A percentile compares a stretch with the other conserved stretches of the same genome.
Conservation (phyloP, 2,888 invertebrate genomes). For the Oligia strigilis region DNA sequence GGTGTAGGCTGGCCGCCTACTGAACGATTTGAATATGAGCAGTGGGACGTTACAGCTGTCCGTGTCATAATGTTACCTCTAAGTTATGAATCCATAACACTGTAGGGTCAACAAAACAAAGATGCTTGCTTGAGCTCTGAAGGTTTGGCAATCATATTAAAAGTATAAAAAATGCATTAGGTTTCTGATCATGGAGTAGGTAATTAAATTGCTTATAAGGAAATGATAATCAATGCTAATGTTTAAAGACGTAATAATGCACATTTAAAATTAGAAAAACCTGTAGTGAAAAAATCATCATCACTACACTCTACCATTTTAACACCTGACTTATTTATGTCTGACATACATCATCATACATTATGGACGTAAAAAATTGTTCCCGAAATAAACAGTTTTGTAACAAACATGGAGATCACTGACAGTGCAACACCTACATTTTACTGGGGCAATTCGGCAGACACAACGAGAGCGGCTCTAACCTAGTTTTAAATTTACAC, state of each 20-base stretch:
- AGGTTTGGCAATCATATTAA: neutral
- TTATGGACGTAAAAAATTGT: conserved; percentile 49
- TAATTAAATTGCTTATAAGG: neutral
- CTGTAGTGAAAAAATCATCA: neutral
- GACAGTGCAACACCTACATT: conserved; percentile 60
- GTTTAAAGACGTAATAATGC: neutral
- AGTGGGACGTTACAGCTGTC: conserved; percentile 39
- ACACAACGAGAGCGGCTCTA: conserved; percentile 76
- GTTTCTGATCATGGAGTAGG: neutral
- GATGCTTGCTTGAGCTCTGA: neutral
- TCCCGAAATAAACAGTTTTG: conserved; percentile 60
- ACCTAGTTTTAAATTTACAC: conserved; percentile 88
- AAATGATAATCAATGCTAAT: neutral
- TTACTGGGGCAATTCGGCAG: conserved; percentile 76
- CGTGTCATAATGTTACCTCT: conserved; percentile 15
- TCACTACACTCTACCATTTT: neutral
- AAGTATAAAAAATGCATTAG: neutral
- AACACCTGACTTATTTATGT: conserved; percentile 12
- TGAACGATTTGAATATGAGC: conserved; percentile 17
- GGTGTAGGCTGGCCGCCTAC: conserved; percentile 45
- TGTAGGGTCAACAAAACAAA: conserved; percentile 8
- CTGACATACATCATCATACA: conserved; percentile 32
- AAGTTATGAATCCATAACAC: conserved; percentile 26
- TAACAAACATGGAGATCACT: conserved; percentile 53
- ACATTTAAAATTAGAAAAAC: neutral